phyloP scores from a whole-genome alignment of 92 coral and sea anemone genomes.

The Heliopora coerulea region DNA sequence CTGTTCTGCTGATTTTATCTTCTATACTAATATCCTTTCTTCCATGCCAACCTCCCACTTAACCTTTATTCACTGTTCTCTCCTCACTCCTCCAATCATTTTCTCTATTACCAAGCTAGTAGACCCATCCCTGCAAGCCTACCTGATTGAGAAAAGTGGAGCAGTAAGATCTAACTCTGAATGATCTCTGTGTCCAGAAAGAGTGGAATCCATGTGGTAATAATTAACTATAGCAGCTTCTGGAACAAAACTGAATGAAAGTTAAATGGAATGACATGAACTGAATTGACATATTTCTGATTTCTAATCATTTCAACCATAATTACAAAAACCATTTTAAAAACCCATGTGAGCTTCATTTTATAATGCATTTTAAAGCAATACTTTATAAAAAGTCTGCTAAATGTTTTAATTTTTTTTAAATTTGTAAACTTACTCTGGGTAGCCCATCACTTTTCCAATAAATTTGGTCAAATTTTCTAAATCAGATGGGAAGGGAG shows the following conservation, averaged over 20 bases:
- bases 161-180: conserved; percentile 74
- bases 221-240: conserved; percentile 77
- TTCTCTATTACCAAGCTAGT: no score
- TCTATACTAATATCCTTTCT: no score
- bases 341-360: no score
- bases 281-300: no score
- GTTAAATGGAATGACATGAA: no score
- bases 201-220: conserved; percentile 76
- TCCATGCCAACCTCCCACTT: no score
- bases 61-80: no score
- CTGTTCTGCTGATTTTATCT: not conserved
- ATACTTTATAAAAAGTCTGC: no score
- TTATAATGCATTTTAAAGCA: no score
- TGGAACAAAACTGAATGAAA: conserved; percentile 50
- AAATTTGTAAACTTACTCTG: conserved; percentile 62
- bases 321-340: no score
- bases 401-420: no score
- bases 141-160: conserved; percentile 75
- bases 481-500: conserved; percentile 60
- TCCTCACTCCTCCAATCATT: not conserved
- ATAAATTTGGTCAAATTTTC: conserved; percentile 43
- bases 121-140: not conserved
- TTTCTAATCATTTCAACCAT: no score
- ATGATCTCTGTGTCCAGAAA: conserved; percentile 78
- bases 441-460: conserved; percentile 49